These are phyloP conservation scores for Neocloeon triangulifer DNA, from an alignment of 1,140 invertebrate genomes.

Conservation along the genomic window DNA sequence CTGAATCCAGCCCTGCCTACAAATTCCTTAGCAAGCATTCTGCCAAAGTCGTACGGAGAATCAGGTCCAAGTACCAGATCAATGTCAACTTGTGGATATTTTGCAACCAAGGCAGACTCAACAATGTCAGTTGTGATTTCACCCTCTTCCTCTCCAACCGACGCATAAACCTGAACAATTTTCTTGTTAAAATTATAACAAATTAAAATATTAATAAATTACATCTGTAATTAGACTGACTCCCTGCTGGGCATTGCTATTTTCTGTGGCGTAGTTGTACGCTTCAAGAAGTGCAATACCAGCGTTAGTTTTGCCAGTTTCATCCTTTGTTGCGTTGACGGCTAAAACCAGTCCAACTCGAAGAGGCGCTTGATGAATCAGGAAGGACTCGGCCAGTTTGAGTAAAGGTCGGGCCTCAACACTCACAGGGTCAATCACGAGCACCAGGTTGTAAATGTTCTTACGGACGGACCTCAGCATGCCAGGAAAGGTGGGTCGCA, in stretches of 20 bases:
- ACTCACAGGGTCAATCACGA: conserved; percentile 72
- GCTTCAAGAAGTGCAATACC: conserved; percentile 74
- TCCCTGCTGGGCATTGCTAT: conserved; percentile 26
- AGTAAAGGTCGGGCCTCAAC: conserved; percentile 43
- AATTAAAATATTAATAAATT: too few species aligned
- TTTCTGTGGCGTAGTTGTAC: conserved; percentile 75
- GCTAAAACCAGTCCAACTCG: conserved; percentile 81
- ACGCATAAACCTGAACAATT: conserved; percentile 23
- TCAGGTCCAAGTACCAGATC: conserved; percentile 68
- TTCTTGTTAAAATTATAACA: too few species aligned
- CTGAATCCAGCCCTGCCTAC: conserved; percentile 57
- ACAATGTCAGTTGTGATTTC: conserved; percentile 37
- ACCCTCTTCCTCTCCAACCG: conserved; percentile 16
- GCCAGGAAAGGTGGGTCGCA: conserved; percentile 89
- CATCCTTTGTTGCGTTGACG: conserved; percentile 19
- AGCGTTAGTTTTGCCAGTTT: conserved; percentile 39
- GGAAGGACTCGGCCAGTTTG: conserved; percentile 75
- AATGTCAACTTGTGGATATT: conserved; percentile 38
- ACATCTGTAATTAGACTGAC: conserved; percentile 66
- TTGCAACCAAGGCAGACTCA: conserved; percentile 41
- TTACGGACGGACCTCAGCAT: conserved; percentile 84
- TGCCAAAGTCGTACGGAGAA: conserved; percentile 77
- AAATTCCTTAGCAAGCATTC: conserved; percentile 63
- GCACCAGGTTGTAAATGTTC: conserved; percentile 83
- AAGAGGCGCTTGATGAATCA: conserved; percentile 67